These are phyloP conservation scores for Leptinotarsa haldemani DNA, from an alignment of 2,888 invertebrate species.

Conservation along the genomic window DNA sequence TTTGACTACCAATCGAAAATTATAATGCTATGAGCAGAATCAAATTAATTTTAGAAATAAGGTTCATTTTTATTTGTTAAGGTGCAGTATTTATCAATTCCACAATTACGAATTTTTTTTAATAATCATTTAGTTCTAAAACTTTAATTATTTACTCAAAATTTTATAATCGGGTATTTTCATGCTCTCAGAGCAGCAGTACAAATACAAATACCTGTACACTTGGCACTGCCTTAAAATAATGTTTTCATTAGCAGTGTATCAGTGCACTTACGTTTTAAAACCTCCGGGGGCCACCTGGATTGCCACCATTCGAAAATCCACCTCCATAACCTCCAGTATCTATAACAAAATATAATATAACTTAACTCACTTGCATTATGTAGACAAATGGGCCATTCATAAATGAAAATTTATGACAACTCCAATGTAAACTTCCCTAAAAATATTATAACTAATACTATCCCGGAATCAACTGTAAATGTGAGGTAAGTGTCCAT, in stretches of 20 bases:
- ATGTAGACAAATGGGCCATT: slow-evolving; percentile 23
- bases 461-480: no score
- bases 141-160: not conserved
- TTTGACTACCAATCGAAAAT: no score
- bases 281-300: slow-evolving; percentile 60
- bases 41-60: no score
- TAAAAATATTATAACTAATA: no score
- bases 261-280: slow-evolving; percentile 61
- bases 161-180: no score
- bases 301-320: slow-evolving; percentile 64
- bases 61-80: not conserved
- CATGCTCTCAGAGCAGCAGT: slow-evolving; percentile 28
- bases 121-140: not conserved
- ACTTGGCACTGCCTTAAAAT: slow-evolving; percentile 49
- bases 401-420: slow-evolving; percentile 1
- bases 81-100: not conserved
- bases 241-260: slow-evolving; percentile 40
- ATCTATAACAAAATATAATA: slow-evolving; percentile 48
- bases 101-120: not conserved
- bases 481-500: no score
- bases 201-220: slow-evolving; percentile 29
- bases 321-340: slow-evolving; percentile 63
- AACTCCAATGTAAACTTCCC: not conserved
- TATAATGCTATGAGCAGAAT: no score
- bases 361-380: slow-evolving; percentile 26